Evolutionary conservation across 2,797 vertebrate genomes (phyloP).

Genomic region (Clangula hyemalis): DNA sequence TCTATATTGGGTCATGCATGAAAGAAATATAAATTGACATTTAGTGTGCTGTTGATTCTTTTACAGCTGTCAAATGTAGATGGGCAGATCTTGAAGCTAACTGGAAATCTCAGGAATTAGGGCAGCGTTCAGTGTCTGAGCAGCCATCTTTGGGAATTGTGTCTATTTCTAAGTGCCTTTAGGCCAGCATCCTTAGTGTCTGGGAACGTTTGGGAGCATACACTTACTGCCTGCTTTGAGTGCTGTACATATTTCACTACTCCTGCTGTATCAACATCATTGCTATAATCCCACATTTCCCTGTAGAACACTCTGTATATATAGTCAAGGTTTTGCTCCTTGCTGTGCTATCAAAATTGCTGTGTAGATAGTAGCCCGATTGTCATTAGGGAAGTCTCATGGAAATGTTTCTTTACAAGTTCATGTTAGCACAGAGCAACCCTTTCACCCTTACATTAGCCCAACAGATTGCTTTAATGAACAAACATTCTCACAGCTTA

Average conservation of each 20-base stretch:
- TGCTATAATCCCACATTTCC: not conserved
- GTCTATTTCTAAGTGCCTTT: not conserved
- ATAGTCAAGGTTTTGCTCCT: not conserved
- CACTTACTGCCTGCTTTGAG: not conserved
- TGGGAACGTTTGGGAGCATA: not conserved
- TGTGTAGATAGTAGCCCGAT: not conserved
- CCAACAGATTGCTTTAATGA: not conserved
- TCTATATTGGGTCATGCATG: not conserved
- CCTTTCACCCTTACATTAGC: not conserved
- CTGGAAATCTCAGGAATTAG: not conserved
- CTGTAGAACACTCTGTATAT: not conserved
- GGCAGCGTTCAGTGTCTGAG: not conserved
- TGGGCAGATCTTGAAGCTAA: not conserved
- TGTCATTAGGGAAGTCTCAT: not conserved
- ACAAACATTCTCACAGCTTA: not conserved
- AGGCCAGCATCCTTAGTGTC: not conserved
- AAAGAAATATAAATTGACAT: not conserved
- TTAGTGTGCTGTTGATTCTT: not conserved
- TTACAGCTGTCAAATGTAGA: not conserved
- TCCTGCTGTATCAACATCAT: not conserved
- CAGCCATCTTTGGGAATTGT: not conserved
- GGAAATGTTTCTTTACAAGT: not conserved
- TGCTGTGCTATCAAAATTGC: not conserved
- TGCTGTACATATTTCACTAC: not conserved
- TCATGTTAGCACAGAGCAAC: not conserved